phyloP scores from a whole-genome alignment of 2,888 invertebrate genomes.

The Lydus trimaculatus region DNA sequence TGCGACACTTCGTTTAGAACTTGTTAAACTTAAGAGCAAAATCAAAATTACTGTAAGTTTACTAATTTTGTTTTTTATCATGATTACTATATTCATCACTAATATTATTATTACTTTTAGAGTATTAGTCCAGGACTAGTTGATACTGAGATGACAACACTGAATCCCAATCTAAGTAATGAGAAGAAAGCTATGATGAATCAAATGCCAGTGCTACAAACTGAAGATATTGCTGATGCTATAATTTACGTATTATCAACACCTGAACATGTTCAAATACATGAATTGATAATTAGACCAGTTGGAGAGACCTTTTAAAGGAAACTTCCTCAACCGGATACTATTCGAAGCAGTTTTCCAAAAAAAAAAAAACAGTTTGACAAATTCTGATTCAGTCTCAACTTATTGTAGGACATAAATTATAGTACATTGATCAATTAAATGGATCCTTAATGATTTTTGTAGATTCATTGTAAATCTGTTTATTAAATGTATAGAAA shows the following conservation, averaged over 20 bases:
- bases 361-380: too few species aligned
- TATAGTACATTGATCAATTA: too few species aligned
- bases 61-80: not conserved
- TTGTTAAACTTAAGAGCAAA: constrained; percentile 46
- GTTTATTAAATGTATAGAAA: too few species aligned
- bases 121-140: constrained; percentile 21
- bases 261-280: constrained; percentile 18
- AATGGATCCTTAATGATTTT: too few species aligned
- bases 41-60: constrained; percentile 52
- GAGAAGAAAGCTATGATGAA: not conserved
- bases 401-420: too few species aligned
- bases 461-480: too few species aligned
- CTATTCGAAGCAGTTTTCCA: too few species aligned
- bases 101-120: not conserved
- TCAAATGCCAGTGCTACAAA: not conserved
- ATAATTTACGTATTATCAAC: constrained; percentile 17
- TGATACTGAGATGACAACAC: constrained; percentile 12
- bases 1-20: constrained; percentile 54
- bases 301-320: constrained; percentile 9
- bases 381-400: too few species aligned
- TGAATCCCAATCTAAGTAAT: not conserved
- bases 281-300: constrained; percentile 15
- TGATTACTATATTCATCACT: not conserved
- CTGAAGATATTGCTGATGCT: constrained; percentile 19
- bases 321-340: too few species aligned